Percentiles rank a stretch among this genome's conserved stretches.
phyloP scores from a whole-genome alignment of 2,113 vertebrate species.

The Anolis sagrei region DNA sequence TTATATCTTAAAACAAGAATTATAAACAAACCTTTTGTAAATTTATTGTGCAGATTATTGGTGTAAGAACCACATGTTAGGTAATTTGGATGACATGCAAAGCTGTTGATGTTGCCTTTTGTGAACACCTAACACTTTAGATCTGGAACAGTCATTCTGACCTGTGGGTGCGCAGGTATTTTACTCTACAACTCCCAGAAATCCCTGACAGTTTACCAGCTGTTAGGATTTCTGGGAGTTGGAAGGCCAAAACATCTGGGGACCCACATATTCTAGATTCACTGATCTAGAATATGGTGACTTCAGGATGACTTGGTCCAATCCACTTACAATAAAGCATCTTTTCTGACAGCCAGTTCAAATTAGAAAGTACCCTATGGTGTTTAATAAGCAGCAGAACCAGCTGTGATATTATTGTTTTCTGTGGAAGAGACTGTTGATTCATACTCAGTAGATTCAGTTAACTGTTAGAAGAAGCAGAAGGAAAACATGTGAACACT shows the following conservation, averaged over 20 bases:
- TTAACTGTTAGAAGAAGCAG: too few relatives aligned
- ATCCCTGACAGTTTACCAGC: too few relatives aligned
- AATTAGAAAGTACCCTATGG: not conserved
- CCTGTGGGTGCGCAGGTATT: too few relatives aligned
- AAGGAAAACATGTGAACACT: too few relatives aligned
- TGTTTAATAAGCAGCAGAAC: not conserved
- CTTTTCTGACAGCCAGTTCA: not conserved
- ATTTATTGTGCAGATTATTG: not conserved
- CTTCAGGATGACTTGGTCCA: not conserved
- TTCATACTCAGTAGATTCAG: not conserved
- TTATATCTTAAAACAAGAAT: too few relatives aligned
- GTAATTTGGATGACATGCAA: not conserved
- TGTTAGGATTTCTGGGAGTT: too few relatives aligned
- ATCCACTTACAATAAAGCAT: not conserved
- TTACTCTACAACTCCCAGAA: too few relatives aligned
- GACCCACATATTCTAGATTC: too few relatives aligned
- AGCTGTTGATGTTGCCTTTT: not conserved
- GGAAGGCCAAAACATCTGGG: too few relatives aligned
- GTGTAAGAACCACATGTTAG: not conserved
- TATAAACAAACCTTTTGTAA: not conserved
- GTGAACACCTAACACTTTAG: not conserved
- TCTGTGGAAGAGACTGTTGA: not conserved
- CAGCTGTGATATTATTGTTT: not conserved
- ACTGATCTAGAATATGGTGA: not conserved
- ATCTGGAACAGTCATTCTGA: too few relatives aligned